Conservation (phyloP, 2,113 vertebrate genomes). For the Jaculus jaculus region DNA sequence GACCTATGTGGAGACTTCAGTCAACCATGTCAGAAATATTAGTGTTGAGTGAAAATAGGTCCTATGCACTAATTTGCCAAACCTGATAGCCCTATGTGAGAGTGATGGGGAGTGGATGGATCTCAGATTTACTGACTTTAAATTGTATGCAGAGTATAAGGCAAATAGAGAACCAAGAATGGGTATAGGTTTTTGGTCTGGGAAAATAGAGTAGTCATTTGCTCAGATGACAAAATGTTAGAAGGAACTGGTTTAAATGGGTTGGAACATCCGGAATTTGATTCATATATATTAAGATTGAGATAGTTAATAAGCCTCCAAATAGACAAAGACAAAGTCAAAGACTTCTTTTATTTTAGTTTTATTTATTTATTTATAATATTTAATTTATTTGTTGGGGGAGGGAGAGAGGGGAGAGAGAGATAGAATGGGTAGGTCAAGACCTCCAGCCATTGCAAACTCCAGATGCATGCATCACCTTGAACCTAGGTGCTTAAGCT, state of each 20-base stretch:
- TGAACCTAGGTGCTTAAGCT: no score
- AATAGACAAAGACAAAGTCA: neutral
- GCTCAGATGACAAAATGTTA: neutral
- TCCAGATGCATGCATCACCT: no score
- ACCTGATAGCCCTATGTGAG: neutral
- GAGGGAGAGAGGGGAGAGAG: no score
- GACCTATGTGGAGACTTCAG: neutral
- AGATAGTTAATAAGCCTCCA: neutral
- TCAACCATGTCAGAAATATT: neutral
- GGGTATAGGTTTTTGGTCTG: neutral
- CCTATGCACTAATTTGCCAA: neutral
- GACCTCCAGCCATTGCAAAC: no score
- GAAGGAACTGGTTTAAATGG: neutral
- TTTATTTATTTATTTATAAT: no score
- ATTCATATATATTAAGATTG: neutral
- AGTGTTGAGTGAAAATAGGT: neutral
- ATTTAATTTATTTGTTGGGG: no score
- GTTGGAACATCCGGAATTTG: neutral
- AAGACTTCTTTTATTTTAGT: neutral
- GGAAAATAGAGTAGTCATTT: neutral
- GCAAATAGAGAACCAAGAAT: neutral
- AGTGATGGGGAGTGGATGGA: neutral
- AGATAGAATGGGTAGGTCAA: no score
- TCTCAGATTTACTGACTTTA: neutral
- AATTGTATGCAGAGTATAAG: neutral